Conservation (phyloP, 2,113 vertebrate species). For the Pelodiscus sinensis region DNA sequence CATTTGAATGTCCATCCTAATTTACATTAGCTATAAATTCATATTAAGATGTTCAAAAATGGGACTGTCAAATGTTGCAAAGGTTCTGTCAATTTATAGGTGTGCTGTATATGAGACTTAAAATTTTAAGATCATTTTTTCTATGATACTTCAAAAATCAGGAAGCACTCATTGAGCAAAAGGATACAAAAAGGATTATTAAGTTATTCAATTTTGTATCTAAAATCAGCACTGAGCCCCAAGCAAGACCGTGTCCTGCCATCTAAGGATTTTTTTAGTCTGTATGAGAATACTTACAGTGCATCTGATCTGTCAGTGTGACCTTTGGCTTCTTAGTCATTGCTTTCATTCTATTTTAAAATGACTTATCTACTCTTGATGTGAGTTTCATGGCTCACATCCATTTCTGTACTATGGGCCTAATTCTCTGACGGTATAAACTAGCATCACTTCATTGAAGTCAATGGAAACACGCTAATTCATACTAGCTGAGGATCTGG, state of each 20-base stretch:
- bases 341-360: accelerated
- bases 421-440: not conserved
- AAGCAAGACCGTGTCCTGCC: not conserved
- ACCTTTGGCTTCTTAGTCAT: accelerated
- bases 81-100: not conserved
- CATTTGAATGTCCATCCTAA: not conserved
- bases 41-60: accelerated
- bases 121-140: not conserved
- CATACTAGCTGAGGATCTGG: not conserved
- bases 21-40: not conserved
- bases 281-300: not conserved
- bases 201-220: not conserved
- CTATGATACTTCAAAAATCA: not conserved
- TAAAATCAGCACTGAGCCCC: not conserved
- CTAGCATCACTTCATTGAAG: accelerated
- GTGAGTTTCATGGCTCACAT: accelerated
- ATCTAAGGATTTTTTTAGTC: not conserved
- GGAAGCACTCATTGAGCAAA: not conserved
- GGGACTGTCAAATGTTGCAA: accelerated
- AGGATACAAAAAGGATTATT: accelerated
- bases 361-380: accelerated
- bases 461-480: accelerated
- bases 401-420: accelerated
- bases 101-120: not conserved
- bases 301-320: not conserved